A percentile compares a stretch with the other conserved stretches of the same genome.
phyloP scores from a whole-genome alignment of 2,888 invertebrate species.

The Tromatobia lineatoria region DNA sequence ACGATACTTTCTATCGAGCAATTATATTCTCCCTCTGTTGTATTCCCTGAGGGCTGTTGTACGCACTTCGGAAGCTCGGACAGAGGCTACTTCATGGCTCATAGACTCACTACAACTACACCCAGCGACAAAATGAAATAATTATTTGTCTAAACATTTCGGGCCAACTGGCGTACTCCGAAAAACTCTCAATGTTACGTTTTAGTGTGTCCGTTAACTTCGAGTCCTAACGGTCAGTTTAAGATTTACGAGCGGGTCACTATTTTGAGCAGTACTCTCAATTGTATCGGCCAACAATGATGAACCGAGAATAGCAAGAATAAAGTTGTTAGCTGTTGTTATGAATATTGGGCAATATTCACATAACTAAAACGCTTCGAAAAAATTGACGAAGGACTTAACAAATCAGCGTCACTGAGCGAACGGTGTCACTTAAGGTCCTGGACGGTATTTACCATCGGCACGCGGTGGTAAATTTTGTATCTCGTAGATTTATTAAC shows the following conservation, averaged over 20 bases:
- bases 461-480: too few species aligned
- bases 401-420: too few species aligned
- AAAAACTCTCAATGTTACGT: conserved; percentile 5
- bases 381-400: too few species aligned
- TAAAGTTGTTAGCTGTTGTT: too few species aligned
- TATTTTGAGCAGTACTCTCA: conserved; percentile 35
- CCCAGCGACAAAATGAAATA: conserved; percentile 25
- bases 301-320: conserved; percentile 41
- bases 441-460: too few species aligned
- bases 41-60: conserved; percentile 33
- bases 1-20: conserved; percentile 56
- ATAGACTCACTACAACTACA: neutral
- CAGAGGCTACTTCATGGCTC: conserved; percentile 10
- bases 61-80: neutral
- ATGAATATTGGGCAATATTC: too few species aligned
- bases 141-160: conserved; percentile 24
- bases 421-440: too few species aligned
- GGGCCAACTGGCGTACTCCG: conserved; percentile 44
- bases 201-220: conserved; percentile 30
- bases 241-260: conserved; percentile 59
- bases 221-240: neutral
- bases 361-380: too few species aligned
- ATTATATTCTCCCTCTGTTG: conserved; percentile 55
- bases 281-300: conserved; percentile 62
- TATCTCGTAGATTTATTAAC: too few species aligned